Conservation (phyloP, 2,888 invertebrate species). For the Hemistola chrysoprasaria region DNA sequence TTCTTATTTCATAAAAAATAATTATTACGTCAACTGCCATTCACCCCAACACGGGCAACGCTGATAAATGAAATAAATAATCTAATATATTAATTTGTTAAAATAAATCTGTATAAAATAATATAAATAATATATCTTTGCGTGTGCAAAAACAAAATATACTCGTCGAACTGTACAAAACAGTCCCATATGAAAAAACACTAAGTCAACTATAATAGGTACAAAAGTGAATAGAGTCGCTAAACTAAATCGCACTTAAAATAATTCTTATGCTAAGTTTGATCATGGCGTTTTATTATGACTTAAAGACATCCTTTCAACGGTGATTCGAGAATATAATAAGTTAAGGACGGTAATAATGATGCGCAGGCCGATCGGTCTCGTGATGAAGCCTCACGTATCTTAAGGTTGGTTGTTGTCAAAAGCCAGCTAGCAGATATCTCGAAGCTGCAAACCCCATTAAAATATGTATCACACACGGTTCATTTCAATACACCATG, state of each 20-base stretch:
- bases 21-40: slow-evolving; percentile 58
- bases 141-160: slow-evolving; percentile 66
- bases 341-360: slow-evolving; percentile 73
- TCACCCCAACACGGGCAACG: slow-evolving; percentile 59
- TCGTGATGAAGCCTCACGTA: slow-evolving; percentile 69
- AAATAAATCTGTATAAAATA: slow-evolving; percentile 63
- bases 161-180: slow-evolving; percentile 72
- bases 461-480: slow-evolving; percentile 73
- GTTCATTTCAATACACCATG: slow-evolving; percentile 58
- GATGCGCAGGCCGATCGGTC: slow-evolving; percentile 71
- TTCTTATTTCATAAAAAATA: slow-evolving; percentile 48
- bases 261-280: slow-evolving; percentile 67
- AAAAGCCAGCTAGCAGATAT: slow-evolving; percentile 82
- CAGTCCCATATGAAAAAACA: slow-evolving; percentile 51
- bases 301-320: slow-evolving; percentile 60
- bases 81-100: slow-evolving; percentile 58
- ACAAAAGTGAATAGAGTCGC: slow-evolving; percentile 66
- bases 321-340: slow-evolving; percentile 40
- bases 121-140: slow-evolving; percentile 68
- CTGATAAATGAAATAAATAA: slow-evolving; percentile 63
- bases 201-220: slow-evolving; percentile 68
- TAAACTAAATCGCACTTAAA: slow-evolving; percentile 68
- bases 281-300: slow-evolving; percentile 74
- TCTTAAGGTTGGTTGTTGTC: slow-evolving; percentile 78
- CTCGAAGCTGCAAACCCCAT: slow-evolving; percentile 82